Evolutionary conservation across 2,888 invertebrate genomes (phyloP), one percentile per base, ranked within the genome.

Genomic region (Lithodes maja): DNA sequence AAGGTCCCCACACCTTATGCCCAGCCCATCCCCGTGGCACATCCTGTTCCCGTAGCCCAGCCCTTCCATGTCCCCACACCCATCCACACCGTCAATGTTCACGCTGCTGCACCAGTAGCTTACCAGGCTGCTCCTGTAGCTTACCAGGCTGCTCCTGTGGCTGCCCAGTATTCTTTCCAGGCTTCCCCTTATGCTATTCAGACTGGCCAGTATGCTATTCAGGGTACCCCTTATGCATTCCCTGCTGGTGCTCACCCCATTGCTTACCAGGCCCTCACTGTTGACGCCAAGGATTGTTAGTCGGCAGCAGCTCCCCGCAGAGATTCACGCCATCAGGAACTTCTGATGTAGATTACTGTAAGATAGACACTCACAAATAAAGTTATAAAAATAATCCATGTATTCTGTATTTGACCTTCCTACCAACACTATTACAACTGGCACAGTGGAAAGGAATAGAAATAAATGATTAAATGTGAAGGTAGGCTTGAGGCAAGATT

Each of bases 1-100:
- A 85, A 88, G 78, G 90, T 90, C n/a, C 86, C 90, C n/a, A 90
- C 90, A 7, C 88, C 88, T 12, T 69, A 74, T 7, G 88, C 85
- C 74, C 71, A 84, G 17, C 90, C 90, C 50, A 78, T 87, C 12
- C 75, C 86, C 53, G 90, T 90, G 68, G 75, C 87, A 12, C 87
- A 87, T 15, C 90, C 90, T 2, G 86, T 90, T 3, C 15, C 81
- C 33, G 88, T 88, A 74, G 17, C 84, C 54, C 84, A 88, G 7
- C 84, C 88, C 5, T 84, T 88, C 12, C 61, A 80, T 33, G 80
- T 88, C 15, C 52, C 84, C 53, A 71, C 69, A 0, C 71, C 77
- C 1, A 79, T 87, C 15, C 87, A 87, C 82, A 77, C 86, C 33
- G 49, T 87, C 15, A 17, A 82, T 74, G 86, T 87, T 69, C 87